A percentile compares a stretch with the other conserved stretches of the same genome.
These are phyloP conservation scores for Euplagia quadripunctaria DNA, from an alignment of 2,888 invertebrate genomes.

Conservation along the genomic window DNA sequence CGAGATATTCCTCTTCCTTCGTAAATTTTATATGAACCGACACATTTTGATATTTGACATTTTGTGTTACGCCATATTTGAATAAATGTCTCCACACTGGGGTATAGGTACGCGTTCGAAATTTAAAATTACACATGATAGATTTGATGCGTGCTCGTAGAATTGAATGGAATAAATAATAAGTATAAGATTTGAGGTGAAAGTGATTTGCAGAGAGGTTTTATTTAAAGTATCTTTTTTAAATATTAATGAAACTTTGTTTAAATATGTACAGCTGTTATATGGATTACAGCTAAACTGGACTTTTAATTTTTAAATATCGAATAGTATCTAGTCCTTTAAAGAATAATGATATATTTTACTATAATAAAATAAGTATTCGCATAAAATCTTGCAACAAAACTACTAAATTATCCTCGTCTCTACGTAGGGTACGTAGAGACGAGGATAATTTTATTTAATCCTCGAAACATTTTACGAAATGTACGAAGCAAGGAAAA, in stretches of 20 bases:
- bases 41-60: slow-evolving; percentile 62
- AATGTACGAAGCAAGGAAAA: slow-evolving; percentile 73
- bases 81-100: slow-evolving; percentile 55
- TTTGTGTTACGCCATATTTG: slow-evolving; percentile 49
- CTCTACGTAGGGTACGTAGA: slow-evolving; percentile 43
- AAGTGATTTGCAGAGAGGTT: slow-evolving; percentile 16
- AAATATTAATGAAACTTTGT: background rate
- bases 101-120: slow-evolving; percentile 49
- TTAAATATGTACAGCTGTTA: background rate
- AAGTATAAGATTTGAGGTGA: slow-evolving; percentile 17
- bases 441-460: slow-evolving; percentile 61
- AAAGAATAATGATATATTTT: slow-evolving; percentile 39
- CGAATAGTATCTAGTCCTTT: slow-evolving; percentile 11
- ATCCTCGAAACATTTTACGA: slow-evolving; percentile 73
- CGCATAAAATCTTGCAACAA: slow-evolving; percentile 54
- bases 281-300: background rate
- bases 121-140: slow-evolving; percentile 51
- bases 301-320: background rate
- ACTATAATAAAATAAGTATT: slow-evolving; percentile 47
- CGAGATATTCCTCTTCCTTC: slow-evolving; percentile 64
- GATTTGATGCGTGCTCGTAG: slow-evolving; percentile 39
- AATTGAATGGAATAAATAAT: slow-evolving; percentile 35
- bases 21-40: slow-evolving; percentile 79
- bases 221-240: background rate
- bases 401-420: slow-evolving; percentile 66